Conservation (phyloP, 1,140 invertebrate genomes). For the Babylonia areolata region DNA sequence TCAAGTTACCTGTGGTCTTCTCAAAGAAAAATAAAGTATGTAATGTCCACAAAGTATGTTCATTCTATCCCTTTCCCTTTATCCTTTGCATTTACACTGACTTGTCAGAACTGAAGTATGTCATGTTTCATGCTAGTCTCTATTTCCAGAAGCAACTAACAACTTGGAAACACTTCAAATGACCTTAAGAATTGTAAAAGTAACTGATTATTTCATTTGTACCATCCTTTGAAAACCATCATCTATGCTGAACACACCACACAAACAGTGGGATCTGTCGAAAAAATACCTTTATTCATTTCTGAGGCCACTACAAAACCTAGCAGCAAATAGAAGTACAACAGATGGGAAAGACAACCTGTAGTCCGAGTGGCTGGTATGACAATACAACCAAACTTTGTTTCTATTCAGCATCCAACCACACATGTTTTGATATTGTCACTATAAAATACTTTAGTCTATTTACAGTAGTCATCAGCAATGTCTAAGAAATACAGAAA, state of each 20-base stretch:
- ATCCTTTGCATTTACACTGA: too few species aligned
- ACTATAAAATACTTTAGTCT: slow-evolving; percentile 16
- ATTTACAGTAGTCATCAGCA: slow-evolving; percentile 9
- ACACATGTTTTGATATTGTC: background rate
- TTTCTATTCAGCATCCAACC: background rate
- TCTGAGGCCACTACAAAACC: slow-evolving; percentile 24
- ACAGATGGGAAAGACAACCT: slow-evolving; percentile 27
- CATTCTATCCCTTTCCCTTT: too few species aligned
- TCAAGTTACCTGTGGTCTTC: too few species aligned
- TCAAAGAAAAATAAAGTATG: too few species aligned
- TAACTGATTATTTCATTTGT: too few species aligned
- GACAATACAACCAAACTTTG: background rate
- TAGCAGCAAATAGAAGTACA: slow-evolving; percentile 31
- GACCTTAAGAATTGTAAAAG: too few species aligned
- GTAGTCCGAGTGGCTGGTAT: slow-evolving; percentile 22
- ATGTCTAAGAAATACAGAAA: background rate
- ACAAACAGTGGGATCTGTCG: background rate
- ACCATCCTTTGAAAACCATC: too few species aligned
- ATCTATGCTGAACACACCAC: too few species aligned
- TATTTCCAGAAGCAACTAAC: too few species aligned
- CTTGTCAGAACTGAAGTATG: too few species aligned
- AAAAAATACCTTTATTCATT: slow-evolving; percentile 22
- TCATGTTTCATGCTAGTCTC: too few species aligned
- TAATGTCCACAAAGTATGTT: background rate
- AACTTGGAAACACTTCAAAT: too few species aligned